Evolutionary conservation across 2,797 vertebrate genomes (phyloP), one percentile per base, ranked within the genome.

Genomic region (Poecilia wingei): DNA sequence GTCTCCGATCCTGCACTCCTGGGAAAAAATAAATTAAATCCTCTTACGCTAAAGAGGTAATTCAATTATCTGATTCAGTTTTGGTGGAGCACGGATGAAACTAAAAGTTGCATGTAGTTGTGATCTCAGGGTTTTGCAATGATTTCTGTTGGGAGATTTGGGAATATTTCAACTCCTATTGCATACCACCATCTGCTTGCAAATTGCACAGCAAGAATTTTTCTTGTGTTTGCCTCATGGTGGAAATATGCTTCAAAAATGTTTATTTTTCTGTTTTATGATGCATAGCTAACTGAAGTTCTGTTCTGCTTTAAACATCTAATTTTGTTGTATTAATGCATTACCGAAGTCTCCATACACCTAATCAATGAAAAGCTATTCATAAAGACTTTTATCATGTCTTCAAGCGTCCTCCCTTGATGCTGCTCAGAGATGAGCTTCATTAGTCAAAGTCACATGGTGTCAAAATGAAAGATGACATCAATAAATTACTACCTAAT

Each of bases 401-500:
- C 71, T 70, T 76, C 73, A 83, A 36, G 14, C 6, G 5, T 78
- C 33, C 69, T n/a, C 53, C 20, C 1, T 0, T 20, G 61, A 2
- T 51, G 41, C 71, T 70, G 43, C 64, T 61, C 43, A 78, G 59
- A 81, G 55, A n/a, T 75, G 49, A 45, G 46, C 22, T 71, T 82
- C 75, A 70, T 10, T 9, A 64, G 43, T 70, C 53, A 43, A 80
- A 61, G 74, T 76, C 71, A 28, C 53, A 57, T 83, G 78, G 47
- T 77, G 77, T 82, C 79, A 45, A 55, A 80, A 45, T 79, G 55
- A 77, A 86, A 88, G 81, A 74, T 76, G 80, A 76, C 41, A 74
- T 79, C 51, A 75, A 86, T 86, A 85, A 86, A 87, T 87, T 69
- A 83, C 70, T 46, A 61, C 22, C 68, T 43, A 79, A 79, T 88